phyloP scores from a whole-genome alignment of 2,888 invertebrate genomes.

The Callyntrura sp. region DNA sequence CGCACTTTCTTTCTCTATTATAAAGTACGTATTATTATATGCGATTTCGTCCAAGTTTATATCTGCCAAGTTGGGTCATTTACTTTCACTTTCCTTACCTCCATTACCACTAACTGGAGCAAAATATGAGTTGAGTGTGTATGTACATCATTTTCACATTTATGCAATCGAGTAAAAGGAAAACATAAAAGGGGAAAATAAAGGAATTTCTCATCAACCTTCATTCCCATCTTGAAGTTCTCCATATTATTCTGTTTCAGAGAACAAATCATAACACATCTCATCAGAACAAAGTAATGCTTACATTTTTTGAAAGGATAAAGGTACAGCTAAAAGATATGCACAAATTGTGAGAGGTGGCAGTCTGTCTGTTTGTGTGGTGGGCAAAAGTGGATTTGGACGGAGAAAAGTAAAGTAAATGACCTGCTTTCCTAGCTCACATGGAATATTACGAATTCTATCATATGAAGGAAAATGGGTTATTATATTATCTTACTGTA shows the following conservation, averaged over 20 bases:
- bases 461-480: constrained; percentile 18
- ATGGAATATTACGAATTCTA: constrained; percentile 50
- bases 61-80: constrained; percentile 30
- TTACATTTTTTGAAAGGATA: neutral
- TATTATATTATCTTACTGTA: constrained; percentile 45
- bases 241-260: neutral
- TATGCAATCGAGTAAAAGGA: neutral
- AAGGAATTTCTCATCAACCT: constrained; percentile 37
- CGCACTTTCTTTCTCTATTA: neutral
- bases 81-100: constrained; percentile 17
- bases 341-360: neutral
- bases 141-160: neutral
- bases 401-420: constrained; percentile 44
- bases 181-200: constrained; percentile 24
- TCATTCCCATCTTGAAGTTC: neutral
- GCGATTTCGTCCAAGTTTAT: neutral
- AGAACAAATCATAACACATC: constrained; percentile 30
- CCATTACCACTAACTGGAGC: constrained; percentile 12
- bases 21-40: neutral
- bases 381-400: constrained; percentile 25
- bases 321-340: constrained; percentile 14
- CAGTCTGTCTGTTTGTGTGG: neutral
- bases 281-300: constrained; percentile 7
- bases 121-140: neutral
- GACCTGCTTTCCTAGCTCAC: constrained; percentile 50